Base-by-base conservation (phyloP, 2,113 vertebrate species). In the Chamaea fasciata region DNA sequence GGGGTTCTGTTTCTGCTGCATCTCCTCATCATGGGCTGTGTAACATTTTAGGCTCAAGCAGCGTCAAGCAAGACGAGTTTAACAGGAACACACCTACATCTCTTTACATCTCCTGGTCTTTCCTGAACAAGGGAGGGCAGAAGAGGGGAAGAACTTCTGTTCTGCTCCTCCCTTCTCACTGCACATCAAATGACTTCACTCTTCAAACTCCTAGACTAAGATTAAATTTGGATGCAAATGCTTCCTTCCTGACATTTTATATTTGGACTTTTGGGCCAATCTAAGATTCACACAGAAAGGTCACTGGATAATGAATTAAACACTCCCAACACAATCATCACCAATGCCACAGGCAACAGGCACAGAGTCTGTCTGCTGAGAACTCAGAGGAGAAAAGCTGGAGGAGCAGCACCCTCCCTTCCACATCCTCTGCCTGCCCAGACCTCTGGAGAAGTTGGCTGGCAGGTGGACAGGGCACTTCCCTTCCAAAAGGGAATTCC, bases 1-100 rank as follows among this genome's bases (percentile, higher is more conserved):
- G 79, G 3, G 17, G 56, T 20, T 83, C 35, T 28, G 2, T 15
- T 55, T 44, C 37, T 44, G 42, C 59, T 37, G 55, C 12, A 71
- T 2, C 30, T 35, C 60, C n/a, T 18, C 39, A n/a, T 23, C 2
- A 0, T 0, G n/a, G 22, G 33, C 30, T 47, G 19, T 4, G 27
- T 3, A 19, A 56, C 9, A 37, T 20, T 39, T 50, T 26, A 55
- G 52, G 76, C 47, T 77, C 79, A 19, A 88, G 60, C 33, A 77
- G 86, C 17, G n/a, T 1, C 0, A 82, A 79, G 52, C 16, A 83
- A 16, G 42, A 1, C 15, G 23, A 68, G 15, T n/a, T 64, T 68
- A 39, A 53, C 19, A 55, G 15, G 11, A 49, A 50, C 12, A 28
- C 37, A 49, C 23, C 55, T 11, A 1, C 23, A n/a, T 12, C 56